Conservation (phyloP, 2,888 invertebrate genomes). For the Melinopterus prodromus region DNA sequence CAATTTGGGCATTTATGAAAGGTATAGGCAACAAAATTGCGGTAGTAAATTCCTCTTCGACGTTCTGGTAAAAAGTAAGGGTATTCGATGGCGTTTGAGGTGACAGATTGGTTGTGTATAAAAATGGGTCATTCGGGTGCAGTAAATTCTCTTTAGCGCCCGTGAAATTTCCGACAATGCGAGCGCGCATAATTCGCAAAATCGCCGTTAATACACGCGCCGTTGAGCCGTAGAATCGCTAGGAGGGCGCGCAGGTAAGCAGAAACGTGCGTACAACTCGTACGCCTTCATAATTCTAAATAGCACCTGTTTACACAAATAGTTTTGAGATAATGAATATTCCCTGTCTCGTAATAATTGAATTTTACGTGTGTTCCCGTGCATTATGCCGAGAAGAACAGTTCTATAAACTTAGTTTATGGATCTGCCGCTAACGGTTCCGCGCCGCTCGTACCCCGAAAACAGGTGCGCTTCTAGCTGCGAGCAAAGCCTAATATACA, state of each 20-base stretch:
- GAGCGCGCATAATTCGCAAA: neutral
- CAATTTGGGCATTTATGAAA: too few species aligned
- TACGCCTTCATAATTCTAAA: neutral
- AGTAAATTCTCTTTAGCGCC: neutral
- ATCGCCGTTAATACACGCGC: neutral
- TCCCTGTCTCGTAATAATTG: neutral
- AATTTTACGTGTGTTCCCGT: neutral
- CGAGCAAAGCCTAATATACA: too few species aligned
- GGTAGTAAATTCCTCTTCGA: neutral
- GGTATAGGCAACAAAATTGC: neutral
- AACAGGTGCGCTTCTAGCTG: neutral
- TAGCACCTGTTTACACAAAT: slow-evolving; percentile 4
- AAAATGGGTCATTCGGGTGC: neutral
- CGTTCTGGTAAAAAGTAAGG: neutral
- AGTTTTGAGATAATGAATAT: neutral
- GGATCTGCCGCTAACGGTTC: neutral
- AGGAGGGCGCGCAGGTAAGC: too few species aligned
- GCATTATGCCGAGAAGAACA: neutral
- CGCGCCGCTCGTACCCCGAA: neutral
- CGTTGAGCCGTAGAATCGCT: neutral
- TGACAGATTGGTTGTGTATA: neutral
- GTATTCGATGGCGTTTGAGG: neutral
- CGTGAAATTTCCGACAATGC: neutral
- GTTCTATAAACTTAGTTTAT: neutral
- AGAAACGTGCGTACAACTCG: neutral